Evolutionary conservation across 2,888 invertebrate species (phyloP).

Genomic region (Apomyelois bistriatella): DNA sequence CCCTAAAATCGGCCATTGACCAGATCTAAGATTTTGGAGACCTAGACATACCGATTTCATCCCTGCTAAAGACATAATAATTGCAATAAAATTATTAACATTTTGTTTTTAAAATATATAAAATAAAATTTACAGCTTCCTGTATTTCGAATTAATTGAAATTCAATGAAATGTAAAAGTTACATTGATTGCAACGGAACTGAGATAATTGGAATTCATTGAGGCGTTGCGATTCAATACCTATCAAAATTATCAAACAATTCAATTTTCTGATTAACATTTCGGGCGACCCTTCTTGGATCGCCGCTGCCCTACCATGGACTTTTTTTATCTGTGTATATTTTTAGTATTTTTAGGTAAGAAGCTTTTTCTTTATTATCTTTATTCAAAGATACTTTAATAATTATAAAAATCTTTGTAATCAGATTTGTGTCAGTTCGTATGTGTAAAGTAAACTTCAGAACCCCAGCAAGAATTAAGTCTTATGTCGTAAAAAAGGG

Average conservation of each 20-base stretch:
- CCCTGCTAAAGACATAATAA: background rate
- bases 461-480: no score
- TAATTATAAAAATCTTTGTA: no score
- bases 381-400: background rate
- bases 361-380: slow-evolving; percentile 18
- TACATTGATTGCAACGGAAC: slow-evolving; percentile 8
- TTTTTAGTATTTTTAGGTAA: slow-evolving; percentile 40
- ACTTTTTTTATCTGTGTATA: slow-evolving; percentile 27
- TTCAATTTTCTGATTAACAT: slow-evolving; percentile 13
- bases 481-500: no score
- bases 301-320: slow-evolving; percentile 38
- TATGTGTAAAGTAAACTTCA: no score
- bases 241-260: background rate
- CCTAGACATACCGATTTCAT: no score
- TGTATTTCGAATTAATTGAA: slow-evolving; percentile 3
- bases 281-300: slow-evolving; percentile 39
- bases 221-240: background rate
- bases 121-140: slow-evolving; percentile 1
- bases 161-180: slow-evolving; percentile 5
- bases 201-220: slow-evolving; percentile 5
- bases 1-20: no score
- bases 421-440: no score
- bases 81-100: background rate
- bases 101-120: background rate
- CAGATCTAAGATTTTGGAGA: no score